Evolutionary conservation across 2,113 vertebrate genomes (phyloP), one percentile per base, ranked within the genome.

Genomic region (Dipodomys merriami): DNA sequence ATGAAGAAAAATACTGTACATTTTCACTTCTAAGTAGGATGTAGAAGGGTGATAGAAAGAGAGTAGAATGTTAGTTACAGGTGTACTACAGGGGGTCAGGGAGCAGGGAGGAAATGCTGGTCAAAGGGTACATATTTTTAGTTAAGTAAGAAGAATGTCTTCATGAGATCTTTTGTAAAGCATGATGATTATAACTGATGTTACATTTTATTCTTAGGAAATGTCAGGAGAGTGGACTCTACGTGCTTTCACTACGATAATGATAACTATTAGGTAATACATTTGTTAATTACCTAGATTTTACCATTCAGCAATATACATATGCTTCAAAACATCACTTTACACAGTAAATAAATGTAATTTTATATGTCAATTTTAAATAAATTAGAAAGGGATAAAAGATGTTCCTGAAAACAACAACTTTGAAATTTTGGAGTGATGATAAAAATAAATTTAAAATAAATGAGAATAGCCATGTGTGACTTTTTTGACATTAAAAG

Each of bases 401-500:
- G 33, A 74, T 80, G n/a, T 0, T 85, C 62, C 33, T 71, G 86
- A 84, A 86, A 93, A 16, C 46, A 18, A 71, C 73, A 86, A 79
- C 46, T 93, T 68, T 76, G 20, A 88, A 91, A 89, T 64, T 74
- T 12, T 67, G 5, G 86, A 64, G 68, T 76, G 35, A 90, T 92
- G 69, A 88, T n/a, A 93, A 80, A 93, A 88, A 60, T 10, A 79
- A 46, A 57, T 57, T 19, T 85, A 69, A 95, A 89, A 95, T 39
- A 92, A 94, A 96, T 86, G 83, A 90, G 62, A 92, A 71, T 84
- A 67, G 30, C 78, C 83, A 95, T 93, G 84, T 91, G 76, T 96
- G 86, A 86, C 15, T 57, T 95, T 95, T 92, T 96, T 96, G 25
- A 96, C 91, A 97, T 96, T 96, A 96, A 95, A 96, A 88, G 68